Base-by-base conservation (phyloP, 2,113 vertebrate species). In the Hemicordylus capensis region DNA sequence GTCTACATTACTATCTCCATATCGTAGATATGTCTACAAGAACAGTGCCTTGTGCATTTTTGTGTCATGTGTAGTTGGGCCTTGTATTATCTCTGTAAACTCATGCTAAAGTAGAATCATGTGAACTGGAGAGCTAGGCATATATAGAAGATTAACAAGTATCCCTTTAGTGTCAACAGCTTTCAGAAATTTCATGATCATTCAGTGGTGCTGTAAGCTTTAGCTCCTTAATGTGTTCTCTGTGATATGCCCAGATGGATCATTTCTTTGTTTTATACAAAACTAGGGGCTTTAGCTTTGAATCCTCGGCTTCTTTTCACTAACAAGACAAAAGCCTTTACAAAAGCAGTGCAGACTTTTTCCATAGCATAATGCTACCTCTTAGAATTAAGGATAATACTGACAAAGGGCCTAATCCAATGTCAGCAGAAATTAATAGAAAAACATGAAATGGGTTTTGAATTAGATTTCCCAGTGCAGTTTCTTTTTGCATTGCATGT, bases 231-330 rank as follows among this genome's bases (percentile, higher is more conserved):
- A 67, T 87, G 72, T 34, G 3, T 76, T 59, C 63, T 81, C 31
- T 48, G 61, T 15, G 44, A 82, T 72, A 22, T 46, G 22, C 70
- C 67, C 20, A 17, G 48, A 56, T 20, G 63, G 61, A 76, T 67
- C 48, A 56, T 67, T 34, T 39, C 34, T 84, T 56, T 54, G 48
- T 86, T 86, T 86, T 69, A 86, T 76, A 58, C 37, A 76, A 58
- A 81, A 81, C 42, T 15, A n/a, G 34, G 26, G 48, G 70, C 19
- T 74, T 87, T 69, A 75, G 39, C 22, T 67, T 46, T 69, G 79
- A 69, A 58, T 82, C 63, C 54, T 37, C 48, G 24, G 58, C 39
- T 76, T 76, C 63, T 76, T 81, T 81, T 76, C 72, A 76, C 22
- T 44, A 63, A 67, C 39, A 19, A 80, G 46, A 77, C 63, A 82